A percentile compares a stretch with the other conserved stretches of the same genome.
Conservation (phyloP, 2,888 invertebrate species). For the Octodonta nipae region DNA sequence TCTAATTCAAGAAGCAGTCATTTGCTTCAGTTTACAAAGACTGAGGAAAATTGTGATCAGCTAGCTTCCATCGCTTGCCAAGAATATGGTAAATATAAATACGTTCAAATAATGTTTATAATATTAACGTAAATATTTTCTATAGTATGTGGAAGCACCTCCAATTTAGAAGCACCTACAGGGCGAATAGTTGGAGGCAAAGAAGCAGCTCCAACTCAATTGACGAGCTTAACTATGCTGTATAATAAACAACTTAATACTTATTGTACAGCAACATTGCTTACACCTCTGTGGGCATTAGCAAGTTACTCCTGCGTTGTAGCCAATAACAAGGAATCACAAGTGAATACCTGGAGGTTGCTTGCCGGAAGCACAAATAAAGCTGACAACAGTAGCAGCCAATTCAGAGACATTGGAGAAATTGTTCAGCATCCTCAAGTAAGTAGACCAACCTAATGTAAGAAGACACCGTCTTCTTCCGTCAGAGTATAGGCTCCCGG, state of each 20-base stretch:
- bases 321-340: slow-evolving; percentile 7
- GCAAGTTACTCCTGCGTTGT: slow-evolving; percentile 38
- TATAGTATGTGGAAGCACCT: slow-evolving; percentile 35
- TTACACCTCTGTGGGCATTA: slow-evolving; percentile 39
- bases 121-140: slow-evolving; percentile 7
- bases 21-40: slow-evolving; percentile 36
- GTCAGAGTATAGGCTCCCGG: too few relatives aligned
- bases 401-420: slow-evolving; percentile 30
- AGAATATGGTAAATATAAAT: slow-evolving; percentile 37
- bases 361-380: slow-evolving; percentile 31
- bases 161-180: slow-evolving; percentile 26
- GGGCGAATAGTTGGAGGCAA: slow-evolving; percentile 40
- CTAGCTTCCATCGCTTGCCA: slow-evolving; percentile 43
- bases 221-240: slow-evolving; percentile 44
- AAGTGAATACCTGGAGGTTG: slow-evolving; percentile 24
- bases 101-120: not conserved
- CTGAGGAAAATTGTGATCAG: slow-evolving; percentile 32
- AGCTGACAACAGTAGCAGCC: slow-evolving; percentile 28
- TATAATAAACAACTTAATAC: slow-evolving; percentile 34
- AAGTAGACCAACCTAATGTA: too few relatives aligned
- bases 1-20: slow-evolving; percentile 7
- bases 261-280: slow-evolving; percentile 38
- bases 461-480: too few relatives aligned
- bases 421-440: slow-evolving; percentile 45
- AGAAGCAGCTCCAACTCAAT: slow-evolving; percentile 38